phyloP scores from a whole-genome alignment of 1,140 invertebrate species.

The Rhynchophorus ferrugineus region DNA sequence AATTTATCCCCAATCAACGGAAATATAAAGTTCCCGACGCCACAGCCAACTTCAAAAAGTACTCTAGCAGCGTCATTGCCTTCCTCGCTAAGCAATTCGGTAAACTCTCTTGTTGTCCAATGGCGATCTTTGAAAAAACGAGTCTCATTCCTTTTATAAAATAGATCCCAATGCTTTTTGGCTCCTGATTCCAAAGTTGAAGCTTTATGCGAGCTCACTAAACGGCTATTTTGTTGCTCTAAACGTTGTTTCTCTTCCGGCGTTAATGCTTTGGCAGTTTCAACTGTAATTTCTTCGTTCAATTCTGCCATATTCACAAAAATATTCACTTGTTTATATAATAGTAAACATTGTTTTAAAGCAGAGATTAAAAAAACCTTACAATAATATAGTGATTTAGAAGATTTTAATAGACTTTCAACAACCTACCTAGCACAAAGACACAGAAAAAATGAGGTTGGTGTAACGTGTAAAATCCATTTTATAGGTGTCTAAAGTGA shows the following conservation, averaged over 20 bases:
- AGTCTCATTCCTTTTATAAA: constrained; percentile 90
- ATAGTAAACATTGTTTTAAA: too few species aligned
- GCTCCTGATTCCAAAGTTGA: constrained; percentile 78
- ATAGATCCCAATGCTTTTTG: constrained; percentile 93
- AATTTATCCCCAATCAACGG: constrained; percentile 77
- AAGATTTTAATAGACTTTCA: too few species aligned
- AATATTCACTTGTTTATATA: too few species aligned
- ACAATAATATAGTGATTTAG: too few species aligned
- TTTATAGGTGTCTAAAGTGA: too few species aligned
- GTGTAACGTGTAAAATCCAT: too few species aligned
- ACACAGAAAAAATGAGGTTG: too few species aligned
- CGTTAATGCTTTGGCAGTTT: constrained; percentile 38
- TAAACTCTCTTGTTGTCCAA: constrained; percentile 93
- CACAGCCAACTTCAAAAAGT: constrained; percentile 89
- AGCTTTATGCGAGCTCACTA: constrained; percentile 72
- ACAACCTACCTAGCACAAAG: too few species aligned
- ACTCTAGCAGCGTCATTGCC: constrained; percentile 33
- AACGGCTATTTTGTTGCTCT: constrained; percentile 57
- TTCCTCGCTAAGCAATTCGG: constrained; percentile 58
- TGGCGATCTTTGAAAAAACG: constrained; percentile 95
- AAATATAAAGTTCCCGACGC: constrained; percentile 95
- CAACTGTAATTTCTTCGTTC: not conserved
- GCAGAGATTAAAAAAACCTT: too few species aligned
- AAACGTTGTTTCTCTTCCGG: constrained; percentile 54
- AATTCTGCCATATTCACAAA: not conserved